These are phyloP conservation scores for Acipenser ruthenus DNA, from an alignment of 2,797 vertebrate genomes.

Conservation along the genomic window DNA sequence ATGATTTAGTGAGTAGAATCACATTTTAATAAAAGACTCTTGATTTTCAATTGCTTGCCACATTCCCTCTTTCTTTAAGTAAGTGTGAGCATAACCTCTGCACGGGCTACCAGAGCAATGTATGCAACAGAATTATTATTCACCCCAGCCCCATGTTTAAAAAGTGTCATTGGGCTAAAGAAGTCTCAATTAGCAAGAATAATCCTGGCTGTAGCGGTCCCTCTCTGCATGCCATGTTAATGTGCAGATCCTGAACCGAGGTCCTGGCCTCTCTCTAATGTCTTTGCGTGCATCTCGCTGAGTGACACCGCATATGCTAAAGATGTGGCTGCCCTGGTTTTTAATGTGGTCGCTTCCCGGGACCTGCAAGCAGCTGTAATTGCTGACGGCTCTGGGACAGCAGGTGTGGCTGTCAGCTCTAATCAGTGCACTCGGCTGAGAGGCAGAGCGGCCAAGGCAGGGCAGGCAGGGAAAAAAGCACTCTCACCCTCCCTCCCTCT, in stretches of 20 bases:
- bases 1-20: too few relatives aligned
- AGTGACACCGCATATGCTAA: conserved; percentile 39
- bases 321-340: conserved; percentile 23
- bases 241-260: conserved; percentile 30
- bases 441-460: conserved; percentile 29
- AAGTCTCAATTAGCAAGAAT: too few relatives aligned
- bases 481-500: not conserved
- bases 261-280: conserved; percentile 51
- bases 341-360: conserved; percentile 33
- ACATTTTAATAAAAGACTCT: too few relatives aligned
- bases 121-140: conserved; percentile 29
- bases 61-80: not conserved
- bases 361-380: conserved; percentile 51
- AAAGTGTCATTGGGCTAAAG: not conserved
- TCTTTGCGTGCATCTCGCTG: conserved; percentile 18
- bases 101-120: not conserved
- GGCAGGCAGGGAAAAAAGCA: conserved; percentile 9
- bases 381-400: conserved; percentile 51
- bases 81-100: not conserved
- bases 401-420: conserved; percentile 79
- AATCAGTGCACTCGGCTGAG: conserved; percentile 52
- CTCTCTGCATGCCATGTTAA: conserved; percentile 48
- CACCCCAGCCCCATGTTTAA: conserved; percentile 22
- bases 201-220: conserved; percentile 6
- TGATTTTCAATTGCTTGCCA: too few relatives aligned